Evolutionary conservation across 2,888 invertebrate genomes (phyloP), one percentile per base, ranked within the genome.

Genomic region (Leptodirus hochenwartii): DNA sequence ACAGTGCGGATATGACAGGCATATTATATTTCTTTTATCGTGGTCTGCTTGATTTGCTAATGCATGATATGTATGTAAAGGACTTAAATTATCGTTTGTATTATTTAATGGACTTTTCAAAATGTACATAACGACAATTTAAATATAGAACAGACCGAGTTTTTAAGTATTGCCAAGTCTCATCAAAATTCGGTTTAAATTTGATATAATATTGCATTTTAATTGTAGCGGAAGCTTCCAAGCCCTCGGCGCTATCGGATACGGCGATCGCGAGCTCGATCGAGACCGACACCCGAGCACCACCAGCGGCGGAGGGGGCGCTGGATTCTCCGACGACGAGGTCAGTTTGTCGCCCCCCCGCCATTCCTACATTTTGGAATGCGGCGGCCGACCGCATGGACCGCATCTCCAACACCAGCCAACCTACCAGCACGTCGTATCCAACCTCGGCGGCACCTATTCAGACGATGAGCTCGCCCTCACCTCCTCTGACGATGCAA

Each of bases 251-350:
- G 49, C 64, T 64, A 51, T 58, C 61, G 62, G 62, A 59, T 42
- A 62, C 63, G 62, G 63, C 62, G 54, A 64, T 56, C 57, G 55
- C 41, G 39, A 44, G 42, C 40, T 42, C 31, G 41, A 44, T 30
- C 45, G 54, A 53, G 54, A 59, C 73, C n/a, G n/a, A n/a, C 73
- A 79, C 10, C 58, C 53, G 51, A 54, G 52, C 55, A 48, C 27
- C 25, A 28, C 33, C 30, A 16, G n/a, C 16, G 15, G 17, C 27
- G 22, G 33, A 27, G 14, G 45, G 54, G n/a, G n/a, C 53, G 53
- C 61, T 73, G 74, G 80, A 66, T 77, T 81, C 80, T 76, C 79
- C 75, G 81, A 80, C 74, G 80, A 80, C 73, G 77, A 77, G 65
- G 71, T 77, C 55, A 70, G 69, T 57, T 57, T 64, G 56, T 62